Base-by-base conservation (phyloP, 2,888 invertebrate genomes). In the Calameuta pallipes region DNA sequence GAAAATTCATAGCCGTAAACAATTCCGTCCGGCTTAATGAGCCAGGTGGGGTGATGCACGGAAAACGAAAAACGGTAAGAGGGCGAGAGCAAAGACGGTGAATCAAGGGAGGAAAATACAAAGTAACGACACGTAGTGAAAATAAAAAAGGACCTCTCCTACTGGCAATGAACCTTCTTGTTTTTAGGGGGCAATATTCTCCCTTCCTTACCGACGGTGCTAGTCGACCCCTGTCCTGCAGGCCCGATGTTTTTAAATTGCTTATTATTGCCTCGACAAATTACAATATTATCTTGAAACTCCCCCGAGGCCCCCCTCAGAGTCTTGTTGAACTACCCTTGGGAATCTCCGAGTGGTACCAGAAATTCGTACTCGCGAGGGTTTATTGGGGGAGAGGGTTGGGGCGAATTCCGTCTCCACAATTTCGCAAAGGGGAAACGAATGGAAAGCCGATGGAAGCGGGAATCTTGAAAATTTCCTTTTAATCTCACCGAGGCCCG, bases 241-340 rank as follows among this genome's bases (percentile, higher is more conserved):
- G 36, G 15, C 30, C 78, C 76, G 78, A 78, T 78, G 78, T 78
- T 78, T 78, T 78, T 78, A 78, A 78, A 78, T 78, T 78, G 76
- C 78, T 76, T 73, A 78, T 78, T 78, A 78, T 78, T 76, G 76
- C 76, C 71, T 36, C 31, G 36, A 37, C 78, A 30, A 78, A 73
- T 76, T 78, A 76, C 76, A 76, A 78, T 76, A 76, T 78, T 76
- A 73, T 76, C 76, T 73, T 68, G 3, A 30, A 70, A 78, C 23
- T 15, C 12, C 36, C 36, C 36, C 33, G 1, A 31, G 31, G 31
- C 31, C 31, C 12, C 36, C 36, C 36, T 36, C 70, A 23, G 56
- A 56, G 56, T 23, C 56, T 2, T 23, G 23, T 56, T 56, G 56
- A 56, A 23, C 23, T 9, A 23, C 56, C 56, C 56, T 23, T 56